Conservation (phyloP, 2,888 invertebrate genomes). For the Tethea ocularis region DNA sequence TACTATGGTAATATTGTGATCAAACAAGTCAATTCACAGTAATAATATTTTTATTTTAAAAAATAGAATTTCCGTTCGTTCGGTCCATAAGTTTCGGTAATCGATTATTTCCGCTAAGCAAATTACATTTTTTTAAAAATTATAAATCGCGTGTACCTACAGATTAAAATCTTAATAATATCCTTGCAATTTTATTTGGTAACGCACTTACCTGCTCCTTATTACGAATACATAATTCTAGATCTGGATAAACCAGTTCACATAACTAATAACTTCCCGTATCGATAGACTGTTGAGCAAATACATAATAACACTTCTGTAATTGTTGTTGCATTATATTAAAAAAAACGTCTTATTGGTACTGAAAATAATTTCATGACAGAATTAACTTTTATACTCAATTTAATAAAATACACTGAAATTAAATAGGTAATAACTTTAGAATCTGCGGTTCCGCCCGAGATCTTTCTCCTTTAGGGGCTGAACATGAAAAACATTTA, state of each 20-base stretch:
- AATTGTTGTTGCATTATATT: neutral
- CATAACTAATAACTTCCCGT: constrained; percentile 4
- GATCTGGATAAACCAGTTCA: neutral
- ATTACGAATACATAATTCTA: constrained; percentile 1
- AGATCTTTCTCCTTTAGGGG: no score
- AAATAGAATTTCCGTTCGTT: no score
- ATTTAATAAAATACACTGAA: neutral
- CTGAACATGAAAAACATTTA: no score
- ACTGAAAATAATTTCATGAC: neutral
- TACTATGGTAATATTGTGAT: no score
- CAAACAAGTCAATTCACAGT: no score
- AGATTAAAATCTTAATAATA: neutral
- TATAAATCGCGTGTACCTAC: neutral
- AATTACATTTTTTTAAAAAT: no score
- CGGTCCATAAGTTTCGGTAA: no score
- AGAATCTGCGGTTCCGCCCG: no score
- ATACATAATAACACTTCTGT: constrained; percentile 3
- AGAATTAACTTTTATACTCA: neutral
- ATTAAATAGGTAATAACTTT: neutral
- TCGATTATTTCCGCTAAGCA: no score
- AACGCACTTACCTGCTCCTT: neutral
- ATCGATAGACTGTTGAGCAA: constrained; percentile 3
- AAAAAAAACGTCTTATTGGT: neutral
- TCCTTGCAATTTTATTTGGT: neutral
- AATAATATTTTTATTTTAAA: no score